Conservation (phyloP, 2,113 vertebrate genomes). For the Muntiacus reevesi region DNA sequence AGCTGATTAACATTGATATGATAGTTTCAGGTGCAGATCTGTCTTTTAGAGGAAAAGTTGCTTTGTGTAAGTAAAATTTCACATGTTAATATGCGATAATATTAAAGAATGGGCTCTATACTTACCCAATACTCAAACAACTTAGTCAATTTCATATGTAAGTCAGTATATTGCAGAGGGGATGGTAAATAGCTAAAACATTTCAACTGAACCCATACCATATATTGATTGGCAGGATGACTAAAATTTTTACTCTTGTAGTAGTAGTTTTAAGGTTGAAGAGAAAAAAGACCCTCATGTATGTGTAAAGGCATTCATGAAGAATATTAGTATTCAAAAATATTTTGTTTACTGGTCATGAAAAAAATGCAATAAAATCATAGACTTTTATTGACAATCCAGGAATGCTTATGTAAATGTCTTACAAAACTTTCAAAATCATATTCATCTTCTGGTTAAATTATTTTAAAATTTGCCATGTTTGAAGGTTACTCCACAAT, state of each 20-base stretch:
- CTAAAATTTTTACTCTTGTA: background rate
- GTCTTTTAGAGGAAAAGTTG: background rate
- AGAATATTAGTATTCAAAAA: background rate
- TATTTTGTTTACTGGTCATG: background rate
- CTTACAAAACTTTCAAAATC: background rate
- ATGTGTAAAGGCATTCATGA: background rate
- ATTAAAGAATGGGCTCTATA: background rate
- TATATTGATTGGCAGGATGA: background rate
- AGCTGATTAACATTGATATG: background rate
- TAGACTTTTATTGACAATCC: background rate
- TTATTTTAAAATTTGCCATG: background rate
- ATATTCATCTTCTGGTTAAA: background rate
- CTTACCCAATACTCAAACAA: background rate
- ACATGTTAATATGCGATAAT: background rate
- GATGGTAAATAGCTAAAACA: background rate
- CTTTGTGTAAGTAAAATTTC: background rate
- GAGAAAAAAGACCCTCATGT: background rate
- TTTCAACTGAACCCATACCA: background rate
- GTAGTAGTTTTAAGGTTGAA: background rate
- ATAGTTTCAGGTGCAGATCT: background rate
- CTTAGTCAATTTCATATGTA: background rate
- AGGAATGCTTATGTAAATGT: background rate
- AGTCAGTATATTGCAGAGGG: background rate
- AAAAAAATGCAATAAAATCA: constrained; percentile 24
- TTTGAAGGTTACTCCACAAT: background rate